Evolutionary conservation across 2,888 invertebrate species (phyloP).

Genomic region (Lacanobia wlatinum): DNA sequence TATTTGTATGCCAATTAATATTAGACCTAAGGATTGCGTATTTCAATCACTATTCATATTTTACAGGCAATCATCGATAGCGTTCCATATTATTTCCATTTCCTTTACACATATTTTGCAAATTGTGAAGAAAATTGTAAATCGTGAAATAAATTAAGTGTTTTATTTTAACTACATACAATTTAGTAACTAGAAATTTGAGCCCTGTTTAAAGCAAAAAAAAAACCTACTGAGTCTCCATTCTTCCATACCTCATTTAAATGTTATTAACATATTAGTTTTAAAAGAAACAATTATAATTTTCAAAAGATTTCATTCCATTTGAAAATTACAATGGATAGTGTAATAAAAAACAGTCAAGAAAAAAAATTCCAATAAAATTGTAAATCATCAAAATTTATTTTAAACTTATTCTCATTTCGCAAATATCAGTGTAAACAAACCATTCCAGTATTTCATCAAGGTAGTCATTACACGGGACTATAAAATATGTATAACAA

Average conservation of each 20-base stretch:
- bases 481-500: slow-evolving; percentile 56
- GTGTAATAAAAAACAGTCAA: not conserved
- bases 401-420: not conserved
- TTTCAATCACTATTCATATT: slow-evolving; percentile 11
- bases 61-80: not conserved
- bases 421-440: slow-evolving; percentile 3
- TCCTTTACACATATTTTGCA: not conserved
- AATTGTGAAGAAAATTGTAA: not conserved
- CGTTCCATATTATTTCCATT: not conserved
- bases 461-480: slow-evolving; percentile 33
- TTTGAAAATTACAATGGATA: not conserved
- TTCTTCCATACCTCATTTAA: not conserved
- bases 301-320: too few relatives aligned
- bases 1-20: slow-evolving; percentile 18
- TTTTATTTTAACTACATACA: not conserved
- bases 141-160: not conserved
- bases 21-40: not conserved
- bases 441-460: slow-evolving; percentile 34
- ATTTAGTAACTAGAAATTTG: not conserved
- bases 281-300: too few relatives aligned
- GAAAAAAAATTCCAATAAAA: not conserved
- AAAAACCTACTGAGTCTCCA: not conserved
- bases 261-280: too few relatives aligned
- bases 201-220: not conserved
- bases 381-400: not conserved